Conservation (phyloP, 2,888 invertebrate species). For the Acronicta alni region DNA sequence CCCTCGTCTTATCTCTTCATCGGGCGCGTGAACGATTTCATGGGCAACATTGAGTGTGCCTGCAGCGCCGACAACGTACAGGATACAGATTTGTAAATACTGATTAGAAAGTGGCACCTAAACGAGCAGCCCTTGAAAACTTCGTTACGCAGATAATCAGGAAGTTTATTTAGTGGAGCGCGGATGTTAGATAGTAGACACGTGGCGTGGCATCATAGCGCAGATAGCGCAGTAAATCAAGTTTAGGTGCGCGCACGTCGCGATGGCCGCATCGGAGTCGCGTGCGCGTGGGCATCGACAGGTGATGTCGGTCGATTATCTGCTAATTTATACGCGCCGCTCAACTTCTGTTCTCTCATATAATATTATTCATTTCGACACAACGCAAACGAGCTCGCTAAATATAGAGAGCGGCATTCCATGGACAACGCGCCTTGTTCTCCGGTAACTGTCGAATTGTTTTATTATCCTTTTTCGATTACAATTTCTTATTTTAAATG, state of each 20-base stretch:
- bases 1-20: constrained; percentile 82
- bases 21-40: constrained; percentile 74
- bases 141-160: constrained; percentile 68
- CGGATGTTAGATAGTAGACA: constrained; percentile 65
- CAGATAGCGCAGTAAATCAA: constrained; percentile 71
- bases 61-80: constrained; percentile 69
- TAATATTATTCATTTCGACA: constrained; percentile 82
- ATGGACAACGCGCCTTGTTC: constrained; percentile 74
- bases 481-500: constrained; percentile 78
- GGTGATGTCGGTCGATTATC: constrained; percentile 83
- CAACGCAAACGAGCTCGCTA: constrained; percentile 83
- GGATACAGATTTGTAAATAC: constrained; percentile 80
- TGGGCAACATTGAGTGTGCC: constrained; percentile 65
- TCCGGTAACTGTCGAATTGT: constrained; percentile 76
- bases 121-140: constrained; percentile 71
- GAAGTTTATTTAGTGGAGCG: constrained; percentile 74
- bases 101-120: constrained; percentile 77
- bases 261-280: constrained; percentile 55
- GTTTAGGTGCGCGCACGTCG: constrained; percentile 50
- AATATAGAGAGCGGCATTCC: constrained; percentile 84
- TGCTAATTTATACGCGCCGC: constrained; percentile 83
- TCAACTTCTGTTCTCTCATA: constrained; percentile 84
- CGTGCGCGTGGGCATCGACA: constrained; percentile 78
- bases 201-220: constrained; percentile 68
- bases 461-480: constrained; percentile 78